Conservation (phyloP, 2,888 invertebrate species). For the Neoaliturus tenellus region DNA sequence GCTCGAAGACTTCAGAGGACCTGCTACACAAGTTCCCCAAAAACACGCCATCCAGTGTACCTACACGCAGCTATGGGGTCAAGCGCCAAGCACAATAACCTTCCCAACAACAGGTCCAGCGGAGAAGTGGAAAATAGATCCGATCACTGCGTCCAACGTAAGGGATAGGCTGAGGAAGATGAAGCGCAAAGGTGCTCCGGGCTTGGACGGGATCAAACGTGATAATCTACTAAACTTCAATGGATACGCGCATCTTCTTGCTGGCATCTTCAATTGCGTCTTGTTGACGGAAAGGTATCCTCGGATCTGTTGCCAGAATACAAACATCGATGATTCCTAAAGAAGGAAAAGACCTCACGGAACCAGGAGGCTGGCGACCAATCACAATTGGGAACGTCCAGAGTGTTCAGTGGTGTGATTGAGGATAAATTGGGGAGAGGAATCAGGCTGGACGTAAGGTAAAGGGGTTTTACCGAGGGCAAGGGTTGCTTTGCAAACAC, state of each 20-base stretch:
- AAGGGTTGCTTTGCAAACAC: neutral
- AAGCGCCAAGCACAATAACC: too few species aligned
- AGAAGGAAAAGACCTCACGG: neutral
- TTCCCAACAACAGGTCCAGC: too few species aligned
- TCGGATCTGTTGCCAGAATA: slow-evolving; percentile 8
- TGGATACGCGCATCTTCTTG: neutral
- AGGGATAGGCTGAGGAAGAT: neutral
- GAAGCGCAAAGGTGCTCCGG: slow-evolving; percentile 11
- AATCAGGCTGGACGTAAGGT: neutral
- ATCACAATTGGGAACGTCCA: slow-evolving; percentile 36
- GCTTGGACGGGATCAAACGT: slow-evolving; percentile 29
- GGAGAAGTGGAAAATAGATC: neutral
- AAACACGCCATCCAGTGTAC: neutral
- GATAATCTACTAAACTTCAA: neutral
- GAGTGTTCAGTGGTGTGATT: slow-evolving; percentile 16
- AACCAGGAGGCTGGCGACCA: slow-evolving; percentile 46
- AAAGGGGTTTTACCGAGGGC: neutral
- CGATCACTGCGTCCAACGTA: neutral
- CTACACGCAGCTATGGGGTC: too few species aligned
- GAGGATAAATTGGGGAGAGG: neutral
- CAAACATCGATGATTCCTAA: slow-evolving; percentile 54
- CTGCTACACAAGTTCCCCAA: neutral
- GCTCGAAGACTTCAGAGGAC: neutral
- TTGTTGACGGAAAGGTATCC: neutral
- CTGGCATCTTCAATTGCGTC: slow-evolving; percentile 14